Percentiles rank a stretch among this genome's conserved stretches.
These are phyloP conservation scores for Monoplex corrugatus DNA, from an alignment of 2,888 invertebrate species.

Conservation along the genomic window DNA sequence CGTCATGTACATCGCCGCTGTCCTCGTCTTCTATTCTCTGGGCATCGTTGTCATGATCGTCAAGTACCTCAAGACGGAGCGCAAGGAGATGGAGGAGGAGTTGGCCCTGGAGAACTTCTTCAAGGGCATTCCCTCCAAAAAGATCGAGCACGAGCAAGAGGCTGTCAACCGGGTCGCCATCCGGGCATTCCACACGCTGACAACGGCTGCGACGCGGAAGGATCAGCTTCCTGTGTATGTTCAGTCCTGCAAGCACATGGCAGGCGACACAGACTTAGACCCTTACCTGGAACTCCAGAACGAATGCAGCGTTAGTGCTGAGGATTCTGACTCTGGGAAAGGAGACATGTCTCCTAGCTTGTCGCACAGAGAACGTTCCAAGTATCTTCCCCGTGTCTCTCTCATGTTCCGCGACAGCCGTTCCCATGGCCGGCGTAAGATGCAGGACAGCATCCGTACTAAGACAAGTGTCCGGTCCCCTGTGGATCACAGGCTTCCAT, in stretches of 20 bases:
- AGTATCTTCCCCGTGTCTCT: conserved; percentile 45
- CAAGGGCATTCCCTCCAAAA: conserved; percentile 69
- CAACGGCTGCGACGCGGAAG: conserved; percentile 60
- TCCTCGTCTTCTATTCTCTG: conserved; percentile 71
- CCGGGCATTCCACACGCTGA: conserved; percentile 72
- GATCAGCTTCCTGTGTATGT: conserved; percentile 27
- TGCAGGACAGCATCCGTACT: neutral
- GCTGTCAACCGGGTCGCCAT: conserved; percentile 72
- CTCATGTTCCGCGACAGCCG: conserved; percentile 43
- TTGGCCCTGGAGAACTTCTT: conserved; percentile 69
- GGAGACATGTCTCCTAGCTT: neutral
- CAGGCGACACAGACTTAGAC: neutral
- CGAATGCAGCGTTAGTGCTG: neutral
- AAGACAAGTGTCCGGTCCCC: neutral
- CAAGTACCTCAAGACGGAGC: conserved; percentile 70
- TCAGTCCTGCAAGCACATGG: neutral
- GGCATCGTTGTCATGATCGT: conserved; percentile 74
- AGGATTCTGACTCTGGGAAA: conserved; percentile 1
- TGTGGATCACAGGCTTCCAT: neutral
- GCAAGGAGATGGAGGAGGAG: conserved; percentile 70
- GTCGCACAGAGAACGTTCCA: conserved; percentile 27
- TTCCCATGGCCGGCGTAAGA: neutral
- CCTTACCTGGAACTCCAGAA: neutral
- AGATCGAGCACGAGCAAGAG: conserved; percentile 65
- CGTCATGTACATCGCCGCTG: conserved; percentile 71